Evolutionary conservation across 2,888 invertebrate species (phyloP).

Genomic region (Drosophila mettleri): DNA sequence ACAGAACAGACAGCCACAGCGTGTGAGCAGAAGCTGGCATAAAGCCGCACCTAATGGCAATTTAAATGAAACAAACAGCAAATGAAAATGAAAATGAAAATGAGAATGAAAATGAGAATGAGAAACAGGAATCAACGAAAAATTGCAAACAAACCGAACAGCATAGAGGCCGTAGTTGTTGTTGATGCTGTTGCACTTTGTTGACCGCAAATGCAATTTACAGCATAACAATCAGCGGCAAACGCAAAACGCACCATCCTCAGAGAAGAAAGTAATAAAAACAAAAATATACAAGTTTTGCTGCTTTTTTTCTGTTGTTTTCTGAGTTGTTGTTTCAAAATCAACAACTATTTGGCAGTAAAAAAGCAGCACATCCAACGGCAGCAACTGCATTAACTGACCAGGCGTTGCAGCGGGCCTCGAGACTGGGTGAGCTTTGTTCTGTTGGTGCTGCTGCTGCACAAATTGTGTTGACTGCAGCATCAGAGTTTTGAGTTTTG

Average conservation of each 20-base stretch:
- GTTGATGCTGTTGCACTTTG: conserved; percentile 43
- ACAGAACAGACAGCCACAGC: background rate
- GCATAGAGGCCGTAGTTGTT: conserved; percentile 23
- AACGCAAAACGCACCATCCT: conserved; percentile 51
- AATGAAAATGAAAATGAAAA: conserved; percentile 27
- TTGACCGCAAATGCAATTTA: conserved; percentile 81
- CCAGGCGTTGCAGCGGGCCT: conserved; percentile 17
- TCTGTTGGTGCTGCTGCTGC: conserved; percentile 9
- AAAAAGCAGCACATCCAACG: conserved; percentile 44
- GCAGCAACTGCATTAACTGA: conserved; percentile 64
- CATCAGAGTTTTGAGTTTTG: conserved; percentile 50
- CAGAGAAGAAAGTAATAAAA: conserved; percentile 64
- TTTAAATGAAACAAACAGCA: conserved; percentile 64
- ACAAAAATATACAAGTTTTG: conserved; percentile 21
- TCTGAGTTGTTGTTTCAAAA: conserved; percentile 33
- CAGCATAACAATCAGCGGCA: conserved; percentile 73
- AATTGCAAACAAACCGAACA: conserved; percentile 20
- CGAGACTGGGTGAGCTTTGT: background rate
- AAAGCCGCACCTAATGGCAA: conserved; percentile 67
- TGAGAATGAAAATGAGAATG: conserved; percentile 25
- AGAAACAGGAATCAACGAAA: conserved; percentile 43
- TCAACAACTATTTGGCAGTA: conserved; percentile 53
- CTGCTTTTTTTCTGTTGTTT: conserved; percentile 14
- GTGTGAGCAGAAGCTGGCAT: conserved; percentile 10
- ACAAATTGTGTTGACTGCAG: conserved; percentile 27